Percentiles rank a stretch among this genome's conserved stretches.
Conservation (phyloP, 2,797 vertebrate genomes). For the Miopithecus talapoin region DNA sequence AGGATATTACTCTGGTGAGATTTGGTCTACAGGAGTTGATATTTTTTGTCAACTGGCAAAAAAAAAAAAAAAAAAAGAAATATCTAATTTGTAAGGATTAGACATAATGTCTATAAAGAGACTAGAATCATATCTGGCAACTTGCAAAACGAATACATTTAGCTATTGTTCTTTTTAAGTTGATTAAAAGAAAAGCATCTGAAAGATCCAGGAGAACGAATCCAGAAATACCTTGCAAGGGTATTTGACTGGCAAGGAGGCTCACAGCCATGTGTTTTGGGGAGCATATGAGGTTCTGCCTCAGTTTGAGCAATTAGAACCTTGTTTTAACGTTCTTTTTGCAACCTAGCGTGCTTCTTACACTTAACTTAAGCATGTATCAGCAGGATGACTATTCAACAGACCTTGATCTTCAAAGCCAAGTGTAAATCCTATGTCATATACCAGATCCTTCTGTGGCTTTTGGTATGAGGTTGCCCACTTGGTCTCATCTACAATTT, state of each 20-base stretch:
- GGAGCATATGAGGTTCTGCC: not conserved
- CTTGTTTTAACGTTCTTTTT: not conserved
- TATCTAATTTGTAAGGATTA: not conserved
- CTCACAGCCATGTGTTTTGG: not conserved
- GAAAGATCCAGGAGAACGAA: not conserved
- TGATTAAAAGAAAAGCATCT: not conserved
- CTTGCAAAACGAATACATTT: not conserved
- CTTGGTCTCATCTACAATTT: not conserved
- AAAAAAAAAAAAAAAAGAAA: too few species aligned
- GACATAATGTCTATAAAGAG: not conserved
- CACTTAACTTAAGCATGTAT: not conserved
- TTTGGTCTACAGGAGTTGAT: slow-evolving; percentile 80
- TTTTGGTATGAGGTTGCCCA: not conserved
- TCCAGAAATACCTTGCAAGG: not conserved
- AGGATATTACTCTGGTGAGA: slow-evolving; percentile 77
- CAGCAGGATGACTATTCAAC: not conserved
- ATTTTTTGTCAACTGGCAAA: slow-evolving; percentile 78
- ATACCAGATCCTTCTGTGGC: not conserved
- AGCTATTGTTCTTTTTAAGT: not conserved
- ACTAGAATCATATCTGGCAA: not conserved
- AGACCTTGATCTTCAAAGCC: not conserved
- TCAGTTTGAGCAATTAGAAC: not conserved
- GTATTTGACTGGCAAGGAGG: not conserved
- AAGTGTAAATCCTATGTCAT: not conserved
- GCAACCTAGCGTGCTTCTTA: not conserved